Conservation (phyloP, 2,113 vertebrate species). For the Lophura nycthemera region DNA sequence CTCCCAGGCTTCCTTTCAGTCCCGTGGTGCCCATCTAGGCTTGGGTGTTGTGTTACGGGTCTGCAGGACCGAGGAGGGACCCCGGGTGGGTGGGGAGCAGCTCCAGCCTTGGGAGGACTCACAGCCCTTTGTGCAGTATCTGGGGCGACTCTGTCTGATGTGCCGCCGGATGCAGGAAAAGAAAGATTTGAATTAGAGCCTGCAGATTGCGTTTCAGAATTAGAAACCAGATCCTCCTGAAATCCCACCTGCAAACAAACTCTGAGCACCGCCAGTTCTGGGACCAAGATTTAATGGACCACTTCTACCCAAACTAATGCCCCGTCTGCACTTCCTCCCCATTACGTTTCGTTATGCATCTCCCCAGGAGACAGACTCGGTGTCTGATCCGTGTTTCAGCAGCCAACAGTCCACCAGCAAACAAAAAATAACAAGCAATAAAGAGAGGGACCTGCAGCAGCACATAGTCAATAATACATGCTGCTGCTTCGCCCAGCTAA, state of each 20-base stretch:
- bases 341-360: background rate
- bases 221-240: background rate
- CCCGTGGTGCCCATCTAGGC: background rate
- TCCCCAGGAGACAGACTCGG: background rate
- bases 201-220: background rate
- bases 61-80: background rate
- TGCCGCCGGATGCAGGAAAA: background rate
- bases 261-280: background rate
- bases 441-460: slow-evolving; percentile 24
- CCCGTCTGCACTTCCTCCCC: background rate
- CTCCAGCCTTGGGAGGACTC: background rate
- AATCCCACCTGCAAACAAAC: slow-evolving; percentile 34
- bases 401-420: background rate
- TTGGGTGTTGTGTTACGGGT: background rate
- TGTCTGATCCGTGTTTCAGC: background rate
- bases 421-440: background rate
- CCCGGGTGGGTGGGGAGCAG: background rate
- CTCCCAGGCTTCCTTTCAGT: background rate
- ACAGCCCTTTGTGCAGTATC: background rate
- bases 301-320: background rate
- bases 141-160: background rate
- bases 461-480: background rate
- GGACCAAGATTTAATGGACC: background rate
- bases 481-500: background rate
- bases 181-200: background rate